Conservation (phyloP, 2,888 invertebrate genomes). For the Branchellion lobata region DNA sequence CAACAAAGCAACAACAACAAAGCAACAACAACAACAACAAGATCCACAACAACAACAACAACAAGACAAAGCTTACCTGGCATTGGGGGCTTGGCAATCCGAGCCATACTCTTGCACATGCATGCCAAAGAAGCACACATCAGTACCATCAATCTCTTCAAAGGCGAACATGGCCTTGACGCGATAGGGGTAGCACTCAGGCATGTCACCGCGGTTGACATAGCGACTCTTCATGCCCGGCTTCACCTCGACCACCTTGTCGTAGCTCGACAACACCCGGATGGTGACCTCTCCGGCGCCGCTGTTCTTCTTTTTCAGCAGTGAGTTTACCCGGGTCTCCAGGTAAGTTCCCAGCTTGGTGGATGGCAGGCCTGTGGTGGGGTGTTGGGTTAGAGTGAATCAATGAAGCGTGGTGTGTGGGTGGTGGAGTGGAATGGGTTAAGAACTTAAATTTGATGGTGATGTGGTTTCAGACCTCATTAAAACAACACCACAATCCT, state of each 20-base stretch:
- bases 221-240: conserved; percentile 80
- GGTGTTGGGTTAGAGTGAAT: not conserved
- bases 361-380: conserved; percentile 71
- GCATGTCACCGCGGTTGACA: conserved; percentile 68
- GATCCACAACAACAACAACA: not conserved
- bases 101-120: conserved; percentile 99
- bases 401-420: too few species aligned
- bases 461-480: too few species aligned
- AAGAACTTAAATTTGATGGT: too few species aligned
- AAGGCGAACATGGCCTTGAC: conserved; percentile 99
- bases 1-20: too few species aligned
- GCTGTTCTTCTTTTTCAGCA: conserved; percentile 88
- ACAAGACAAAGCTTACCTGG: conserved; percentile 64
- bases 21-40: not conserved
- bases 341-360: conserved; percentile 95
- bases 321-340: conserved; percentile 95
- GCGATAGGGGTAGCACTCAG: conserved; percentile 89
- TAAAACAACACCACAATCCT: too few species aligned
- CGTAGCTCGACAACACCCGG: conserved; percentile 95
- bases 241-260: conserved; percentile 98
- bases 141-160: conserved; percentile 96
- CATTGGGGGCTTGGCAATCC: conserved; percentile 90
- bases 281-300: conserved; percentile 97
- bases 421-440: not conserved
- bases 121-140: conserved; percentile 99